A percentile compares a stretch with the other conserved stretches of the same genome.
Conservation (phyloP, 2,888 invertebrate species). For the Thecophora atra region DNA sequence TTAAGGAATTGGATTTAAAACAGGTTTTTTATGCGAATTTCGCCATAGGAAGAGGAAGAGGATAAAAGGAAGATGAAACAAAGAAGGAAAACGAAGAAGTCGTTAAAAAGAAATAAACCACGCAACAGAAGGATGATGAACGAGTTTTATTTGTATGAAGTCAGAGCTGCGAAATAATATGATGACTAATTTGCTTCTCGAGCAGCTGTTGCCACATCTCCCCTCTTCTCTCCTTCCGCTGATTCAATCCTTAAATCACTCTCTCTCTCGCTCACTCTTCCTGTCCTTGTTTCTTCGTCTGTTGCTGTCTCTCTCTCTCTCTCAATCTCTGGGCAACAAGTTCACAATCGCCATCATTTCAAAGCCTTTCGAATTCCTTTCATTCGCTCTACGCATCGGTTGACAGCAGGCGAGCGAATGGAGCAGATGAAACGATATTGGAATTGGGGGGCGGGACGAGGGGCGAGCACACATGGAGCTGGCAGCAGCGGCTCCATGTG, state of each 20-base stretch:
- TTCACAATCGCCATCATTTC: background rate
- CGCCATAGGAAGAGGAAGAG: too few species aligned
- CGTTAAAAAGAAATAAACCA: background rate
- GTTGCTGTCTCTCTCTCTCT: background rate
- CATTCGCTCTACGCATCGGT: background rate
- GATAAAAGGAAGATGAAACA: background rate
- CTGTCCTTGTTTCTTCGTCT: background rate
- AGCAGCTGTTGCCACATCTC: slow-evolving; percentile 5
- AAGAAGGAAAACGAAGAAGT: background rate
- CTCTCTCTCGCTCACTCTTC: background rate
- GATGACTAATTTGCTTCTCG: slow-evolving; percentile 5
- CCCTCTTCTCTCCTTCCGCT: background rate
- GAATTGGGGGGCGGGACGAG: background rate
- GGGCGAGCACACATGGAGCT: background rate
- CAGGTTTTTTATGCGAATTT: too few species aligned
- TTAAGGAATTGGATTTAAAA: too few species aligned
- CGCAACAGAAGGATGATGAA: background rate
- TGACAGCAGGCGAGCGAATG: slow-evolving; percentile 1
- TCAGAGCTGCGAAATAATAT: slow-evolving; percentile 14
- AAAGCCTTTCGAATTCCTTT: background rate
- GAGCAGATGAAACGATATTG: background rate
- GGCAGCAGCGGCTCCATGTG: background rate
- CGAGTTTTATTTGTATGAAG: slow-evolving; percentile 11
- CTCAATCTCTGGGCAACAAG: background rate
- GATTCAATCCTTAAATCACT: background rate